Evolutionary conservation across 2,888 invertebrate species (phyloP), one percentile per base, ranked within the genome.

Genomic region (Bellardia pandia): DNA sequence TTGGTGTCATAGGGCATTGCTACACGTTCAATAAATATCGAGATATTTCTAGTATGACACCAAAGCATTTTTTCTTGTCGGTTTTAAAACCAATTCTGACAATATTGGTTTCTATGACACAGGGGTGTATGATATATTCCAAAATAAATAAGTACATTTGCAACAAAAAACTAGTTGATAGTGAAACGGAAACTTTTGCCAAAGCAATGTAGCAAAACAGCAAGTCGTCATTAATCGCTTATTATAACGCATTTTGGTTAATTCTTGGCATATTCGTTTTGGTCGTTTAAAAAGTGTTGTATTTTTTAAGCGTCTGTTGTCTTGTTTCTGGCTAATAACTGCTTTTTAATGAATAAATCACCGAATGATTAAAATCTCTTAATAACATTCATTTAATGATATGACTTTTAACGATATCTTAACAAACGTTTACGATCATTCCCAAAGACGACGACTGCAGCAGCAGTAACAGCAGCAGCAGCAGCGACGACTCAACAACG

Each of bases 261-360:
- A 79, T 84, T 77, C 79, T 80, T 86, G 72, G 77, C 68, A 64
- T 76, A 83, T 81, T 84, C 66, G 78, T 56, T 77, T 72, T 76
- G 75, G 75, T 76, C 83, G 62, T 84, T 89, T 88, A 88, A 86
- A 86, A 88, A 89, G 88, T 88, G 89, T 89, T 80, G 88, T 87
- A 85, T 88, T 86, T 69, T 75, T 89, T 85, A 86, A 80, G 89
- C 89, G 89, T 88, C 88, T 88, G 85, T 88, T 90, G 90, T 83
- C 90, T 90, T 90, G 91, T 92, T 91, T 90, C 90, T 90, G 89
- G 90, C 90, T 93, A 93, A 93, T 92, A 92, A 92, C 92, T 93
- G 93, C 90, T 91, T 91, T 92, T 92, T 92, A 93, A 93, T 93
- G 93, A 93, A 93, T 93, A 93, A 93, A 93, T 93, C 93, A 93